Evolutionary conservation across 2,797 vertebrate species (phyloP).

Genomic region (Peromyscus nudipes): DNA sequence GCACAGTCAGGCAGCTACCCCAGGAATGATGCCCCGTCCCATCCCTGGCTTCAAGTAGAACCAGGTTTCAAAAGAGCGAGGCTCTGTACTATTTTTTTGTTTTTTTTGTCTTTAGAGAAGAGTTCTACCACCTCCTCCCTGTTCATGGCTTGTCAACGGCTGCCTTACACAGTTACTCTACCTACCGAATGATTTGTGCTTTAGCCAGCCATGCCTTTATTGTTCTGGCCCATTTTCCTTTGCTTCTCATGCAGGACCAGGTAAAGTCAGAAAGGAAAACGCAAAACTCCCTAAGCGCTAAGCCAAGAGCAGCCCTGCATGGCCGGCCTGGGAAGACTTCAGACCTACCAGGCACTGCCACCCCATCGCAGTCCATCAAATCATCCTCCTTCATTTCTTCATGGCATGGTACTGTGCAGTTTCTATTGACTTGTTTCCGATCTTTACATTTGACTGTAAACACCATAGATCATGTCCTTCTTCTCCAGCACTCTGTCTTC

Average conservation of each 20-base stretch:
- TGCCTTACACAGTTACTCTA: background rate
- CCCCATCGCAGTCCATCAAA: background rate
- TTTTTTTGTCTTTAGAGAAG: constrained; percentile 54
- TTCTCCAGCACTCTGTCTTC: background rate
- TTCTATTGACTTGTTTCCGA: background rate
- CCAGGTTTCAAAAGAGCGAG: background rate
- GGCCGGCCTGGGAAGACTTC: background rate
- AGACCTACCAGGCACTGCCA: background rate
- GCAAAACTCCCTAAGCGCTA: background rate
- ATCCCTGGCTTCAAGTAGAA: background rate
- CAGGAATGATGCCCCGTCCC: background rate
- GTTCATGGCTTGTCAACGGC: background rate
- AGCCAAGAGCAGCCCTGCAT: background rate
- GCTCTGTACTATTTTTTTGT: background rate
- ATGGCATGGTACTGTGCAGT: background rate
- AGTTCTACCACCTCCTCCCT: background rate
- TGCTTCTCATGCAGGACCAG: background rate
- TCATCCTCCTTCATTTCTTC: background rate
- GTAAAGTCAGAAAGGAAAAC: background rate
- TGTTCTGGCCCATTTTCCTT: background rate
- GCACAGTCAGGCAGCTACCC: background rate
- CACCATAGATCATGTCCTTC: background rate
- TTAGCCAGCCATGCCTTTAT: background rate
- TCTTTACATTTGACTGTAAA: background rate
- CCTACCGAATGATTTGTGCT: background rate